Evolutionary conservation across 2,113 vertebrate species (phyloP), one percentile per base, ranked within the genome.

Genomic region (Arvicanthis niloticus): DNA sequence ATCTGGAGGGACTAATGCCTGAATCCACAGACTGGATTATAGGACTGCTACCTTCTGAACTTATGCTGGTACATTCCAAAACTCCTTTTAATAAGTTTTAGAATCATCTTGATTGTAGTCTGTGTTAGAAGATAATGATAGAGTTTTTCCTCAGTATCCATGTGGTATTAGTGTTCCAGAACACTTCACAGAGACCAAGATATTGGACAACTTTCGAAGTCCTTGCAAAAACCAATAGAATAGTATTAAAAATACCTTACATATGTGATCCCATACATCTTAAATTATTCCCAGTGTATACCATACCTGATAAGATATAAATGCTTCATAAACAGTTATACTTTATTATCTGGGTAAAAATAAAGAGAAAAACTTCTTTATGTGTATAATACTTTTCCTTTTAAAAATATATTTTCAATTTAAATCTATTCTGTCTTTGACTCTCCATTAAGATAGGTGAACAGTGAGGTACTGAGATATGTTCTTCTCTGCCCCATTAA

Each of bases 81-180:
- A 56, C 17, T 37, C 0, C 45, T 34, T 51, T 51, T 51, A 76
- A 29, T 76, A 77, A 51, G 13, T 77, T 29, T 70, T 53, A 53
- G 4, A 16, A 34, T 16, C 16, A 34, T 31, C 48, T 53, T 34
- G 48, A 15, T 78, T 53, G 48, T 0, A 34, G 9, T 78, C 7
- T 37, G 16, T 10, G 31, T 37, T 51, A 53, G 4, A 15, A 34
- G 29, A 29, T 78, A 16, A 31, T 78, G 29, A 53, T 72, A 88
- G 6, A 11, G 37, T 19, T 29, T 0, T 7, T 4, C 21, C 4
- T 40, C 26, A 15, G 1, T 78, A 11, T 29, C 0, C 48, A 88
- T 40, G 48, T 3, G 13, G 4, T 7, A 70, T 26, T 53, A 19
- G 19, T 40, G 24, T 88, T 56, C 24, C 37, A 40, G 34, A 24